Evolutionary conservation across 2,113 vertebrate genomes (phyloP), one percentile per base, ranked within the genome.

Genomic region (Alouatta palliata): DNA sequence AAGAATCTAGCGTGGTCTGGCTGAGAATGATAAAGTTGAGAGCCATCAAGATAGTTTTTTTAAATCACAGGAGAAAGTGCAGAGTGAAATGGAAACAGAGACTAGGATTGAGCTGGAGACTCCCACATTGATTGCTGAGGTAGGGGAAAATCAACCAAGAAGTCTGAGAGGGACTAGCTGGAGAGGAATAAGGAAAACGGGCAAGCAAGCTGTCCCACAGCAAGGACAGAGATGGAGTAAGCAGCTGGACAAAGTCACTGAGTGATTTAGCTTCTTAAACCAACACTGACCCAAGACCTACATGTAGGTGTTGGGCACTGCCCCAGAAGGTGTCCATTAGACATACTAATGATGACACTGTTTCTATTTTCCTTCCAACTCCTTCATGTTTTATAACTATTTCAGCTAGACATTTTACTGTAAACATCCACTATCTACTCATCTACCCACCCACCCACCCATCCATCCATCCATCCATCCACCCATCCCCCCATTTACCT

Each of bases 281-380:
- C 30, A 47, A 21, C 25, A 75, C 40, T 14, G 5, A 8, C 7
- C 27, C 71, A 64, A 49, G 64, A 43, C 32, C 30, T 12, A 1
- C 17, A 43, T 45, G 0, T 52, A 27, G 20, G 1, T 2, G 2
- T 68, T 52, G 25, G 1, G 40, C 45, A 23, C 45, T 25, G 8
- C 32, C 30, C 13, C 45, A 3, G n/a, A 66, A 58, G 47, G 8
- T 7, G 3, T 76, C 47, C 21, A 8, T 19, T 21, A 30, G 8
- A 7, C 54, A 11, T 10, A 14, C 21, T 2, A 79, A 19, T 32
- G 20, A 30, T 8, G n/a, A 4, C 6, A n/a, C 21, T 19, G 0
- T 8, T 8, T 49, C 56, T 83, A 2, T 25, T 91, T 94, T 77
- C 43, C 35, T 91, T 47, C 32, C 30, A 32, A 1, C 10, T 70